Conservation (phyloP, 2,797 vertebrate genomes). For the Gallinago nigripennis region DNA sequence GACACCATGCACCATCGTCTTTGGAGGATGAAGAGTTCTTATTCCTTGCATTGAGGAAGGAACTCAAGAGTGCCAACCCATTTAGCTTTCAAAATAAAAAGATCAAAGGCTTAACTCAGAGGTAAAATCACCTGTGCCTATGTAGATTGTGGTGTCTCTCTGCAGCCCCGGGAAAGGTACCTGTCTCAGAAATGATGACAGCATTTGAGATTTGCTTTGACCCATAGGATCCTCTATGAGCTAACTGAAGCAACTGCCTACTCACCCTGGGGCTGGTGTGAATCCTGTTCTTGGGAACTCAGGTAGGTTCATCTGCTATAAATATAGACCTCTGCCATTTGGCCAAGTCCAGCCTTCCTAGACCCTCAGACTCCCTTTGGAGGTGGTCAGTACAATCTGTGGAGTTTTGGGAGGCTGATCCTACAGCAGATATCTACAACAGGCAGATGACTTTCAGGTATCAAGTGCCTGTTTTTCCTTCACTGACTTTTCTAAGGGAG, state of each 20-base stretch:
- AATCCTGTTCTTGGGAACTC: background rate
- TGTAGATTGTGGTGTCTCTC: background rate
- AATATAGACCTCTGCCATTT: background rate
- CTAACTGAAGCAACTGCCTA: background rate
- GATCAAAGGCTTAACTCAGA: background rate
- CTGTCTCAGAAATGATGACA: background rate
- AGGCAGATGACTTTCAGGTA: background rate
- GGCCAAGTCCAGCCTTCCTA: background rate
- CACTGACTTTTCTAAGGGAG: background rate
- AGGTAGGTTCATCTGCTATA: background rate
- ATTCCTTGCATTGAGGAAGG: background rate
- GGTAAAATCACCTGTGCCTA: background rate
- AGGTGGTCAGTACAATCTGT: background rate
- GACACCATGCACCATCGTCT: background rate
- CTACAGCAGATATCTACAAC: background rate
- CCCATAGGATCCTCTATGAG: background rate
- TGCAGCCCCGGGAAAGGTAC: background rate
- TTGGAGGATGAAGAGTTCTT: background rate
- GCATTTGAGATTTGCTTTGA: background rate
- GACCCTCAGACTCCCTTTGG: background rate
- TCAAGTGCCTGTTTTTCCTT: background rate
- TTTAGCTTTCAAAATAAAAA: background rate
- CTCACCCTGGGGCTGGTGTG: background rate
- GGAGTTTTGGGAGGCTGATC: background rate
- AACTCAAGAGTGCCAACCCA: background rate